These are phyloP conservation scores for Dendropsophus ebraccatus DNA, from an alignment of 2,113 vertebrate species.

Conservation along the genomic window DNA sequence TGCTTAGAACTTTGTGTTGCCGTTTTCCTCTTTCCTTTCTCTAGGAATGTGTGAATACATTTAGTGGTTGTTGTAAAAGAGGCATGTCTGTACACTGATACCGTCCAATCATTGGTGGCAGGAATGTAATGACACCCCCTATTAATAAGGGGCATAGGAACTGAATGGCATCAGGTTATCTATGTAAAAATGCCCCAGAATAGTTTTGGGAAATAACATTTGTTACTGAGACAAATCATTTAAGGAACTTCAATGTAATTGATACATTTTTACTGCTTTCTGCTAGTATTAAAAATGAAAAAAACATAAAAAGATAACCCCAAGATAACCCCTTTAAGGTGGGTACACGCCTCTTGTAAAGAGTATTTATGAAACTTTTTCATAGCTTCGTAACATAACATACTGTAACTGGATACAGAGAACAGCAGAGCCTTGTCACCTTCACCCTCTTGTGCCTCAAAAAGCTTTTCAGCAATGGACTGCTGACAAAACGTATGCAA, in stretches of 20 bases:
- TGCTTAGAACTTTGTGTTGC: not conserved
- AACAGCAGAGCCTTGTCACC: not conserved
- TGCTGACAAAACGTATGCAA: not conserved
- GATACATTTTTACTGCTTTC: too few relatives aligned
- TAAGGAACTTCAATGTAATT: too few relatives aligned
- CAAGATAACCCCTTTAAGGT: not conserved
- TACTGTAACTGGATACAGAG: not conserved
- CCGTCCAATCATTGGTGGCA: too few relatives aligned
- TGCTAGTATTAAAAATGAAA: too few relatives aligned
- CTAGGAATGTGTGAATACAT: not conserved
- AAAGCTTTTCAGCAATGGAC: not conserved
- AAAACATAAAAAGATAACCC: too few relatives aligned
- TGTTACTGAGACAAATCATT: too few relatives aligned
- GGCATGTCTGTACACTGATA: too few relatives aligned
- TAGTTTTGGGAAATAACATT: too few relatives aligned
- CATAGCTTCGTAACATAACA: not conserved
- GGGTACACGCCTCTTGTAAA: not conserved
- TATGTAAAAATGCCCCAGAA: too few relatives aligned
- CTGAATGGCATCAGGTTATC: too few relatives aligned
- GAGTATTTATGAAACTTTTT: not conserved
- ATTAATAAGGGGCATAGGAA: too few relatives aligned
- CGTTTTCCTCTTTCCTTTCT: not conserved
- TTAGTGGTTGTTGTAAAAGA: not conserved
- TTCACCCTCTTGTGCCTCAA: not conserved
- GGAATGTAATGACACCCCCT: too few relatives aligned